A percentile compares a stretch with the other conserved stretches of the same genome.
Evolutionary conservation across 2,888 invertebrate species (phyloP).

Genomic region (Subacronicta megacephala): DNA sequence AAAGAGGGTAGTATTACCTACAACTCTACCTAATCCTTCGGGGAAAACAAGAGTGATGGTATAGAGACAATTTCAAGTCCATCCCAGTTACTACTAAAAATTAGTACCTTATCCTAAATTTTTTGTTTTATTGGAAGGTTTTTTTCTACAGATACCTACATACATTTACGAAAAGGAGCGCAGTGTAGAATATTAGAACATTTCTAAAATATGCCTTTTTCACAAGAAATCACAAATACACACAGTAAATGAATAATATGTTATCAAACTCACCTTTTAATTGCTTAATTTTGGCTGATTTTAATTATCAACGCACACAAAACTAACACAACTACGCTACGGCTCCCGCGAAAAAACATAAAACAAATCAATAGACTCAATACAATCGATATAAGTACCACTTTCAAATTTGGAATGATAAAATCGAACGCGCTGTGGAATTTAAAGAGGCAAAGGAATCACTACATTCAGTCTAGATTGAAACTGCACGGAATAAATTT

Average conservation of each 20-base stretch:
- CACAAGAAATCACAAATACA: background rate
- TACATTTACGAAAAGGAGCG: no score
- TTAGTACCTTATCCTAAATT: no score
- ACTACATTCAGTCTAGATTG: constrained; percentile 25
- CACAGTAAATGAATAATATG: background rate
- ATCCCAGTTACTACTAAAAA: no score
- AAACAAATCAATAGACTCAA: constrained; percentile 3
- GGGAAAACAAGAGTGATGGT: no score
- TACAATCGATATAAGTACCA: constrained; percentile 4
- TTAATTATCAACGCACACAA: constrained; percentile 21
- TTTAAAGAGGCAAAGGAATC: constrained; percentile 26
- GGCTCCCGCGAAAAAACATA: constrained; percentile 10
- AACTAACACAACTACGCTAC: constrained; percentile 10
- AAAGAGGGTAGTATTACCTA: no score
- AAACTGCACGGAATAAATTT: constrained; percentile 19
- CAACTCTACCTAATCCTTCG: no score
- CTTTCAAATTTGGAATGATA: constrained; percentile 39
- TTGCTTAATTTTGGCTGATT: constrained; percentile 78
- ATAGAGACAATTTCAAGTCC: no score
- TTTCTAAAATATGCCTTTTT: background rate
- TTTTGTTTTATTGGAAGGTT: no score
- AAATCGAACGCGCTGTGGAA: constrained; percentile 14
- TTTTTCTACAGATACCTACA: no score
- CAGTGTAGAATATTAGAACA: no score
- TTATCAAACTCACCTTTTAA: constrained; percentile 72